Conservation (phyloP, 1,140 invertebrate genomes). For the Asbolus verrucosus region DNA sequence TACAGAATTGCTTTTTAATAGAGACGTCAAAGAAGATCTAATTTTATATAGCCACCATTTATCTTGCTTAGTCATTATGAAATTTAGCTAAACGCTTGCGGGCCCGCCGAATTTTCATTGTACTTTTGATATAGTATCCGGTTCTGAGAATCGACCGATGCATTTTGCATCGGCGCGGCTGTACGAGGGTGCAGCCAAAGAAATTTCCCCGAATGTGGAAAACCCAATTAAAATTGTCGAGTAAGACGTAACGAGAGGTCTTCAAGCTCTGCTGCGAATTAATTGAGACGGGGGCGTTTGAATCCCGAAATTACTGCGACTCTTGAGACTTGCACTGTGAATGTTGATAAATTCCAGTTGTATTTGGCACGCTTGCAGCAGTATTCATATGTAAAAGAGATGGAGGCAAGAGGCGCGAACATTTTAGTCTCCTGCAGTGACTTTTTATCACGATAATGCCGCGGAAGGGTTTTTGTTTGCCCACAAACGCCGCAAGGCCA, state of each 20-base stretch:
- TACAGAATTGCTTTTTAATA: conserved; percentile 48
- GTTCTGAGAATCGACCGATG: background rate
- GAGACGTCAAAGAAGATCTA: conserved; percentile 49
- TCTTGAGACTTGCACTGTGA: conserved; percentile 5
- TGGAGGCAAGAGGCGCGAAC: conserved; percentile 13
- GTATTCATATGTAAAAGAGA: conserved; percentile 25
- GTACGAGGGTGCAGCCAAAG: no score
- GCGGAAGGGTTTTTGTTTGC: conserved; percentile 33
- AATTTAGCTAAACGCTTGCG: conserved; percentile 39
- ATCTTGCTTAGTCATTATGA: conserved; percentile 44
- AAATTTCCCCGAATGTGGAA: background rate
- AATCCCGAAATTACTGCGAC: background rate
- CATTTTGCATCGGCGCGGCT: background rate
- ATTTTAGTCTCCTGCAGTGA: conserved; percentile 9
- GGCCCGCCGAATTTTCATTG: conserved; percentile 5
- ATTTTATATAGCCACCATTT: conserved; percentile 45
- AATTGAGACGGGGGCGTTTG: background rate
- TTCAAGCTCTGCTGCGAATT: background rate
- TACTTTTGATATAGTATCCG: background rate
- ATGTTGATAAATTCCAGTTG: conserved; percentile 6
- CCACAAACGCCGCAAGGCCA: conserved; percentile 5
- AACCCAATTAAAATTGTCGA: no score
- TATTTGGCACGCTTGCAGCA: background rate
- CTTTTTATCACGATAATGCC: conserved; percentile 22
- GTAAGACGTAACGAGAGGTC: no score